Conservation (phyloP, 1,140 invertebrate genomes). For the Papilio polytes region DNA sequence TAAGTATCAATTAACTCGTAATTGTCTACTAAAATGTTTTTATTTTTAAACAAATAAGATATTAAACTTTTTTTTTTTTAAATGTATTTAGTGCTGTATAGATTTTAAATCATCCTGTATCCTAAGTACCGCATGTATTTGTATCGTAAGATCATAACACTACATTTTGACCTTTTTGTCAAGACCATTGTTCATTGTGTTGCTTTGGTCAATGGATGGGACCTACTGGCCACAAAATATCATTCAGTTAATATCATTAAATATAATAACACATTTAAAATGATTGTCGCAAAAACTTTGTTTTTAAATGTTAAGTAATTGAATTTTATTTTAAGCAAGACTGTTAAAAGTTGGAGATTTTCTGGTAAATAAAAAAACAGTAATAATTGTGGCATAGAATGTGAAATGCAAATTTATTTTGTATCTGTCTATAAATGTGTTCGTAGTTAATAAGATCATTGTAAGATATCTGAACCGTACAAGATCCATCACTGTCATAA, state of each 20-base stretch:
- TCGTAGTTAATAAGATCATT: constrained; percentile 1
- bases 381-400: not conserved
- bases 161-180: constrained; percentile 78
- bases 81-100: too few relatives aligned
- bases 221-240: constrained; percentile 56
- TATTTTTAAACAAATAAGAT: too few relatives aligned
- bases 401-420: not conserved
- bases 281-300: not conserved
- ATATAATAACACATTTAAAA: not conserved
- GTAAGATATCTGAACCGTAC: constrained; percentile 50
- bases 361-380: not conserved
- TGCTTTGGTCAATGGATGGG: constrained; percentile 63
- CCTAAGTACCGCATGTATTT: constrained; percentile 37
- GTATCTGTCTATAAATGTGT: not conserved
- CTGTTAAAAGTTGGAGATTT: not conserved
- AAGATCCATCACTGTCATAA: constrained; percentile 49
- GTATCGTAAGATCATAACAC: constrained; percentile 63
- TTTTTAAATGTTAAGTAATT: not conserved
- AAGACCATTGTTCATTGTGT: constrained; percentile 75
- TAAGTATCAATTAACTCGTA: too few relatives aligned
- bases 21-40: too few relatives aligned
- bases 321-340: too few relatives aligned
- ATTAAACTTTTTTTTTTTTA: too few relatives aligned
- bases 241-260: not conserved
- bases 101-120: constrained; percentile 48